These are phyloP conservation scores for Nesospiza acunhae DNA, from an alignment of 2,113 vertebrate genomes.

Conservation along the genomic window DNA sequence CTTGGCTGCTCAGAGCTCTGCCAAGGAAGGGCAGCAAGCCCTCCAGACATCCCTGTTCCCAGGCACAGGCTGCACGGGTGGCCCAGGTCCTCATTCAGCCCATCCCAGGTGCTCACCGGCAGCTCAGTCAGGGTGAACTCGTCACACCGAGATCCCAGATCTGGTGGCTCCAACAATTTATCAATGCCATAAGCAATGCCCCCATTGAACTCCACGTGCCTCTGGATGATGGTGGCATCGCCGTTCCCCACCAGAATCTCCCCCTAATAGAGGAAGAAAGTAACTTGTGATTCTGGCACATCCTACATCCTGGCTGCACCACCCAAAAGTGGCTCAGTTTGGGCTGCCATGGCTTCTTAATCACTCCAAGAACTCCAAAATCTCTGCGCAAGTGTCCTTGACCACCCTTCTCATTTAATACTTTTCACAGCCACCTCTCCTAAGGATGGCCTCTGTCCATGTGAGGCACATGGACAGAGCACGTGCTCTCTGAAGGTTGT, in stretches of 20 bases:
- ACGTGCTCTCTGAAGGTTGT: accelerated
- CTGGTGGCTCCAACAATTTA: constrained; percentile 87
- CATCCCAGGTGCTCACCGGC: not conserved
- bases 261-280: constrained; percentile 75
- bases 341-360: not conserved
- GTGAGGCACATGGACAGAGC: too few relatives aligned
- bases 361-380: not conserved
- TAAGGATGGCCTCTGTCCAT: not conserved
- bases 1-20: not conserved
- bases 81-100: not conserved
- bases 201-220: constrained; percentile 82
- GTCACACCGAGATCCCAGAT: constrained; percentile 90
- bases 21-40: not conserved
- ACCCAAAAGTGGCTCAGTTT: not conserved
- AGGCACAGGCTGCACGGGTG: accelerated
- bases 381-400: not conserved
- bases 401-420: not conserved
- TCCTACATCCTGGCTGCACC: not conserved
- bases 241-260: constrained; percentile 80
- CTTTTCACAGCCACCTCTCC: not conserved
- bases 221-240: constrained; percentile 79
- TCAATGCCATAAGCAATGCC: constrained; percentile 90
- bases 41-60: not conserved
- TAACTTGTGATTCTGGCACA: not conserved
- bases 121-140: constrained; percentile 51